Evolutionary conservation across 2,113 vertebrate genomes (phyloP), one percentile per base, ranked within the genome.

Genomic region (Chiloscyllium plagiosum): DNA sequence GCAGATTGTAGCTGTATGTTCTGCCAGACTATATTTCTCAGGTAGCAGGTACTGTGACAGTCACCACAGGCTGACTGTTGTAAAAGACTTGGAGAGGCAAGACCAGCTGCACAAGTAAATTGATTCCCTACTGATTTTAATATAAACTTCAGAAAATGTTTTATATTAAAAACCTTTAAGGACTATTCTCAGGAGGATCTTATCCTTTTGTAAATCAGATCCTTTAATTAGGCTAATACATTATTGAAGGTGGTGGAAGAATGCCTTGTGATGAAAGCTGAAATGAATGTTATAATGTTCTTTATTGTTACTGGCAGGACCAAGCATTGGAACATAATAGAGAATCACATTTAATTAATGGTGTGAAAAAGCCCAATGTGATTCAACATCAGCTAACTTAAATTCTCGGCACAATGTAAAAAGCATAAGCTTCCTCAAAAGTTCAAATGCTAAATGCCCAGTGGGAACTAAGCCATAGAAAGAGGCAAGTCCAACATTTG

Each of bases 21-120:
- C 89, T 66, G n/a, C 61, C 89, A 66, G 89, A 37, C 89, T 33
- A 66, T 7, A 68, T 93, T 68, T 66, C 61, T 93, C 61, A 93
- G 89, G 17, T 92, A 65, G 52, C 61, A 93, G 61, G n/a, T 19
- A 66, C 19, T n/a, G 33, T 37, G 89, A 93, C 89, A 93, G 61
- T 37, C 61, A 66, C 89, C 61, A 93, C 17, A 26, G 33, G 89
- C 89, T 66, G 61, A 66, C 33, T 93, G 89, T 33, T 93, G 89
- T 66, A 93, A 93, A 33, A 1, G 33, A 66, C 89, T 90, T 92
- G 89, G n/a, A 93, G 20, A 66, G 65, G 89, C 4, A 93, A 37
- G 89, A 93, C 61, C 89, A 93, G 89, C 61, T 93, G 89, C 89
- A 93, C 33, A 93, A 42, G 61, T 66, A 93, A 66, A 66, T 93